Conservation (phyloP, 2,888 invertebrate species). For the Chrysolina oricalcia region DNA sequence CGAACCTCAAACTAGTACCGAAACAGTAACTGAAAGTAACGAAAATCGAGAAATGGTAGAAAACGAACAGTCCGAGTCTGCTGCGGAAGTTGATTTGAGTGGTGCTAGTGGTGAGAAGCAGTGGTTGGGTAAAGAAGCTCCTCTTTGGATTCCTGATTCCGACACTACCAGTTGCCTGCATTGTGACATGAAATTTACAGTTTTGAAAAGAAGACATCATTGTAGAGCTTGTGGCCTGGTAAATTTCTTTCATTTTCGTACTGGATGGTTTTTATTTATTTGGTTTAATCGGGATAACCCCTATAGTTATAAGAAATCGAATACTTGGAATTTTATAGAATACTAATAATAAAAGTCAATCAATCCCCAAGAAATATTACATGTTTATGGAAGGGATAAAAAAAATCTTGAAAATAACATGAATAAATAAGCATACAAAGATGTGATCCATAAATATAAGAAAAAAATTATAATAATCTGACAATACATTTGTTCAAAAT, state of each 20-base stretch:
- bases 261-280: too few relatives aligned
- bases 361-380: too few relatives aligned
- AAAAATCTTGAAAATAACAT: too few relatives aligned
- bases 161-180: constrained; percentile 88
- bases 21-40: background rate
- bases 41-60: background rate
- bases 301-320: too few relatives aligned
- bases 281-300: too few relatives aligned
- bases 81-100: background rate
- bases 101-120: constrained; percentile 30
- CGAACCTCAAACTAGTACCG: background rate
- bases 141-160: constrained; percentile 90
- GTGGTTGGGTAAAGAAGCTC: constrained; percentile 82
- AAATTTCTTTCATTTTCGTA: constrained; percentile 51
- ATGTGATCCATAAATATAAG: too few relatives aligned
- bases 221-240: constrained; percentile 90
- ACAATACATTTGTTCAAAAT: too few relatives aligned
- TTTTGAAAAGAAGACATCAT: constrained; percentile 89
- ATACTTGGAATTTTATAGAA: too few relatives aligned
- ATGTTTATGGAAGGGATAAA: too few relatives aligned
- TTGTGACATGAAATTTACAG: constrained; percentile 86
- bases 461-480: too few relatives aligned
- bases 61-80: background rate
- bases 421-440: too few relatives aligned
- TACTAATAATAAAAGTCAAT: too few relatives aligned